These are phyloP conservation scores for Campopleginae sp. DNA, from an alignment of 2,888 invertebrate genomes.

Conservation along the genomic window DNA sequence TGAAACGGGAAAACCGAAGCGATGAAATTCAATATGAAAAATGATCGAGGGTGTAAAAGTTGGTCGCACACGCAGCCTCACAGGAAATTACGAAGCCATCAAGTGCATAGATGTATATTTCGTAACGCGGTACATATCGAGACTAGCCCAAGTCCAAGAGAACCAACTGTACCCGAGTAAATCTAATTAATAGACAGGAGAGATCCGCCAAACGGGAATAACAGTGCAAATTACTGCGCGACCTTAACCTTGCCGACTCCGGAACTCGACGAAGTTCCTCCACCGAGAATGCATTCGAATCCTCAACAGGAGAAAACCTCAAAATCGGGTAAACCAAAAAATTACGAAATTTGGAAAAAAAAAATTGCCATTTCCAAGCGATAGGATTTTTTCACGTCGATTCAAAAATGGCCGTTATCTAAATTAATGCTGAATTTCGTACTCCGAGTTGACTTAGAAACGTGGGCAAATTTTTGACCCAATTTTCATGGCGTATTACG, in stretches of 20 bases:
- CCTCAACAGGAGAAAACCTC: neutral
- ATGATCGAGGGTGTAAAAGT: conserved; percentile 26
- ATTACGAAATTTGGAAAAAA: neutral
- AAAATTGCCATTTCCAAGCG: neutral
- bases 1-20: conserved; percentile 37
- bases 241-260: conserved; percentile 8
- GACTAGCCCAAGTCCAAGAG: neutral
- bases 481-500: conserved; percentile 46
- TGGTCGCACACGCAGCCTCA: conserved; percentile 10
- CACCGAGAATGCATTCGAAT: neutral
- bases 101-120: neutral
- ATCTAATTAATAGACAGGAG: conserved; percentile 41
- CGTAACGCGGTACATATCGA: conserved; percentile 15
- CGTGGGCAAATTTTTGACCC: conserved; percentile 4
- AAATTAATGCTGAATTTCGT: neutral
- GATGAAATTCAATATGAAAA: conserved; percentile 15
- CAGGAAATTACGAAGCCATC: conserved; percentile 17
- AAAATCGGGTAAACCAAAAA: neutral
- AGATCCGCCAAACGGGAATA: conserved; percentile 45
- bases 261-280: neutral
- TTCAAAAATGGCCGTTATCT: neutral
- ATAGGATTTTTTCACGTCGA: neutral
- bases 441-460: neutral
- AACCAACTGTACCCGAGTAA: conserved; percentile 18
- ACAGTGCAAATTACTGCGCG: conserved; percentile 27